Base-by-base conservation (phyloP, 2,888 invertebrate species). In the Abrostola triplasia region DNA sequence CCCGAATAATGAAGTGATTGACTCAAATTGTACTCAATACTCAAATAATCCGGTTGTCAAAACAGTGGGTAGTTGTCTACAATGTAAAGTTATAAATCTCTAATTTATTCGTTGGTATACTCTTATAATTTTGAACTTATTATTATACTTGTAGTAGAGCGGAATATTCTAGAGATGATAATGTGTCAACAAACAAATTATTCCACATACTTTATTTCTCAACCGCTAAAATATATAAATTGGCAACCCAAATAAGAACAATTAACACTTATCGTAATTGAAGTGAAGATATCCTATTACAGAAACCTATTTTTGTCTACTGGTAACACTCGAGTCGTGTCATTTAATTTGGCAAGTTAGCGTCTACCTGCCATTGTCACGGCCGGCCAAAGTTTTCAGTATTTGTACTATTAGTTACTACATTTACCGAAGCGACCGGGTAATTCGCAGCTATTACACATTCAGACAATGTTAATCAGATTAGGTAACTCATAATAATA, bases 311-410 rank as follows among this genome's bases (percentile, higher is more conserved):
- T 62, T 68, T 41, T 52, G 69, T 60, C 60, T 41, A 62, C 59
- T 62, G 52, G 57, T 70, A 58, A 68, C 65, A 62, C 69, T 62
- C 61, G 56, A 66, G 70, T 76, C 59, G 76, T 80, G 81, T 77
- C 75, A 65, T 64, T 66, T 74, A 75, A 84, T 84, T 84, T 84
- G 73, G 70, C 74, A 80, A 79, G 81, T 85, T 83, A 79, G 81
- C 84, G 54, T 65, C 67, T 63, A 36, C 56, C 80, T 83, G 84
- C 80, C 88, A 88, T 85, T 90, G 91, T 89, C 92, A 90, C 67
- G 89, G 87, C 57, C 84, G 54, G 62, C 70, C 75, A 66, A 77
- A 64, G 69, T 73, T 73, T 80, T 67, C 71, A 62, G 53, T 72
- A 65, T 80, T 76, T 76, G 55, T 57, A 42, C 54, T 72, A 67